phyloP scores from a whole-genome alignment of 2,113 vertebrate genomes.

The Lipophrys pholis region DNA sequence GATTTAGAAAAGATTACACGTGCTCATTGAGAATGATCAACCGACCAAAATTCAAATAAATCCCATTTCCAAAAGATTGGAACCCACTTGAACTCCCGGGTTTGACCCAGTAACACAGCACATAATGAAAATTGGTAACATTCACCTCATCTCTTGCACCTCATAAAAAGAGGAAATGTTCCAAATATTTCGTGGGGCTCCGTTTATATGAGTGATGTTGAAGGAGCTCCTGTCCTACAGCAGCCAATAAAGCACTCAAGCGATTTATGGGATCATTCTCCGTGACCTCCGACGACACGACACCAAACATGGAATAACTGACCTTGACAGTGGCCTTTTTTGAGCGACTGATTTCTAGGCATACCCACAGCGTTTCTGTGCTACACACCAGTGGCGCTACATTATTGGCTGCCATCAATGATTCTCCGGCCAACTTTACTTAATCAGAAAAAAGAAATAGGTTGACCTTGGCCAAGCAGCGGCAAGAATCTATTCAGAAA shows the following conservation, averaged over 20 bases:
- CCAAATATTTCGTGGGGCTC: slow-evolving; percentile 27
- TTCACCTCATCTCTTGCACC: neutral
- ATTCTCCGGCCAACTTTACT: slow-evolving; percentile 12
- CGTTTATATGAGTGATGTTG: slow-evolving; percentile 24
- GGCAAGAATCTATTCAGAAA: slow-evolving; percentile 2
- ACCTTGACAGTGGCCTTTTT: slow-evolving; percentile 51
- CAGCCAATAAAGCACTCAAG: slow-evolving; percentile 59
- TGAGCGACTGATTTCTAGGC: slow-evolving; percentile 36
- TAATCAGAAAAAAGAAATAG: slow-evolving; percentile 20
- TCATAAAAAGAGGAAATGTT: slow-evolving; percentile 28
- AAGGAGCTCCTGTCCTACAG: slow-evolving; percentile 48
- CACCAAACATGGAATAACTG: slow-evolving; percentile 41
- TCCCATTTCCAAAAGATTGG: slow-evolving; percentile 3
- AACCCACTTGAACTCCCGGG: slow-evolving; percentile 18
- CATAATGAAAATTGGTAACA: slow-evolving; percentile 9
- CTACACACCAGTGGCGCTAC: slow-evolving; percentile 10
- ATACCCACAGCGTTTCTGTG: slow-evolving; percentile 27
- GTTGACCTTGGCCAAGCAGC: neutral
- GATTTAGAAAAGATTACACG: slow-evolving; percentile 20
- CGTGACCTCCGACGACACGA: slow-evolving; percentile 44
- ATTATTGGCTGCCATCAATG: slow-evolving; percentile 11
- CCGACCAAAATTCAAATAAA: slow-evolving; percentile 24
- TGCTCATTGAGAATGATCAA: slow-evolving; percentile 1
- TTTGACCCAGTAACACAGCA: neutral
- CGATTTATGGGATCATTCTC: slow-evolving; percentile 50